Evolutionary conservation across 2,113 vertebrate species (phyloP).

Genomic region (Dipodomys ordii): DNA sequence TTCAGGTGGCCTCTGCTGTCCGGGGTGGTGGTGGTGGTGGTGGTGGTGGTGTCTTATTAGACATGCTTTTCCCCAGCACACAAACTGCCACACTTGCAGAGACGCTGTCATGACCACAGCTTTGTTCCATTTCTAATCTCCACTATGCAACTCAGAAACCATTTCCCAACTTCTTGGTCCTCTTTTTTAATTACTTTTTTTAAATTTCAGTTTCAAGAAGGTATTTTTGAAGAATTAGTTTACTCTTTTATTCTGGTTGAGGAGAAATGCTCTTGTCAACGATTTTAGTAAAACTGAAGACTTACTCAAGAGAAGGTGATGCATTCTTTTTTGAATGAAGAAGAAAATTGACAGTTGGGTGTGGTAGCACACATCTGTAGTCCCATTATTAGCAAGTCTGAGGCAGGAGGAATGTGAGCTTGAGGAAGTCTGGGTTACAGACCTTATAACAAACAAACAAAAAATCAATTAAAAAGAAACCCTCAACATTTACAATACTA

Average conservation of each 20-base stretch:
- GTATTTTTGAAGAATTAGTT: conserved; percentile 24
- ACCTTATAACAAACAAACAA: neutral
- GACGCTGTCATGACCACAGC: neutral
- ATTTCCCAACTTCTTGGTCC: neutral
- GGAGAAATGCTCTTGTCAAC: neutral
- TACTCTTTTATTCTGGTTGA: neutral
- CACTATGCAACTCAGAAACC: neutral
- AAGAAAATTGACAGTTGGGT: neutral
- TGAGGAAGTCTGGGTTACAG: neutral
- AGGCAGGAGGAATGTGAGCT: neutral
- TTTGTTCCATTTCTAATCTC: neutral
- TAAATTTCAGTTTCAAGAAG: neutral
- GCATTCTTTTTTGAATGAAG: conserved; percentile 10
- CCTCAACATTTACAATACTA: neutral
- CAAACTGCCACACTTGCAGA: conserved; percentile 10
- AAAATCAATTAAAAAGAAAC: neutral
- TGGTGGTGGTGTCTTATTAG: neutral
- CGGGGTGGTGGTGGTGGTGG: neutral
- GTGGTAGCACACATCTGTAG: neutral
- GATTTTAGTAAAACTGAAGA: neutral
- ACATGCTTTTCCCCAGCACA: neutral
- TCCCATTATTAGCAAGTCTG: neutral
- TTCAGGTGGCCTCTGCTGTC: neutral
- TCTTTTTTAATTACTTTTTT: neutral
- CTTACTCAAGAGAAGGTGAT: neutral